These are phyloP conservation scores for Propithecus perrieri DNA, from an alignment of 2,797 vertebrate species.

Conservation along the genomic window DNA sequence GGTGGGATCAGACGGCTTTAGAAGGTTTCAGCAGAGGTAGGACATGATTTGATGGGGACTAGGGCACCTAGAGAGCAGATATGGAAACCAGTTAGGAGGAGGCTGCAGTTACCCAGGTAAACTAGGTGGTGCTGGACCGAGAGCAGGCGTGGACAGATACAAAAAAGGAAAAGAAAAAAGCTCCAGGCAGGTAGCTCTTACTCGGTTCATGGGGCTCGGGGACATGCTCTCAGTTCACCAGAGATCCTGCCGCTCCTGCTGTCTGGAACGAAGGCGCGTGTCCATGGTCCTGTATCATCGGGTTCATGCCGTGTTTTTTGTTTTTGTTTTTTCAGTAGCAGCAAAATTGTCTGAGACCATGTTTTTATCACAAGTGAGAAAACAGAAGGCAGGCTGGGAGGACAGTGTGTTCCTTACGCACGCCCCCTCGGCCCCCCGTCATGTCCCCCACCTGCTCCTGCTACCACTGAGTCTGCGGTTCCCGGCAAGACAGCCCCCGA, in stretches of 20 bases:
- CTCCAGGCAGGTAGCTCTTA: fast-evolving
- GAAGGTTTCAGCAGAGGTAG: neutral
- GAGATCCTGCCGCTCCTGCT: too few relatives aligned
- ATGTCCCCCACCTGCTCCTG: neutral
- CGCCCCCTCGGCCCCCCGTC: neutral
- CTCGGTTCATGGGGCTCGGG: neutral
- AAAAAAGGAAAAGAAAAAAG: too few relatives aligned
- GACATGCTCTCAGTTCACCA: neutral
- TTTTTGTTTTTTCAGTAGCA: neutral
- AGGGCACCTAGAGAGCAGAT: neutral
- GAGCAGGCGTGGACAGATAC: neutral
- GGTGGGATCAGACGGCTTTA: too few relatives aligned
- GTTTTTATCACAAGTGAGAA: neutral
- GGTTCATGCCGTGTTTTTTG: neutral
- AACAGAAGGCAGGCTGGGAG: neutral
- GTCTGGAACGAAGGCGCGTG: neutral
- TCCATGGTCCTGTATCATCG: fast-evolving
- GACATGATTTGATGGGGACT: neutral
- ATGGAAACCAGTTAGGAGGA: neutral
- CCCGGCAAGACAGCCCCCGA: neutral
- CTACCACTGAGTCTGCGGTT: neutral
- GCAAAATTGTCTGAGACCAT: neutral
- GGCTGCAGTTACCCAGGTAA: neutral
- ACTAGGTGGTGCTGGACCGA: neutral
- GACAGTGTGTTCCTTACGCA: neutral